Conservation (phyloP, 2,797 vertebrate species). For the Tarsius wallacei region DNA sequence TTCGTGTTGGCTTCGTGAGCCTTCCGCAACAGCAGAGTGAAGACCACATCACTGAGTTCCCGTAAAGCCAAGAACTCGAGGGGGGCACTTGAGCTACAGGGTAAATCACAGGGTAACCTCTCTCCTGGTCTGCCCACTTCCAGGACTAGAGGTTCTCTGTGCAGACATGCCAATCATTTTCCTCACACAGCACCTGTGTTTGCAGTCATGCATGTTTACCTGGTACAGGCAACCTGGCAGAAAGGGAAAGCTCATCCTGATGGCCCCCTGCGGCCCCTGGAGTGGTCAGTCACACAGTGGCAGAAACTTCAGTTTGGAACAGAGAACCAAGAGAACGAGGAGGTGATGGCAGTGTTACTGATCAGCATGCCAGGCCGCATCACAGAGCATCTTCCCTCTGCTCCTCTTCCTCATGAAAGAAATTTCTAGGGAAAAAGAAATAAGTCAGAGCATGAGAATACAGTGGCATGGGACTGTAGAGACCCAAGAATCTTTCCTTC, state of each 20-base stretch:
- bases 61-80: too few species aligned
- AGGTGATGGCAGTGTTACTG: accelerated
- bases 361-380: accelerated
- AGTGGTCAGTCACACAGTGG: neutral
- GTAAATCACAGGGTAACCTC: accelerated
- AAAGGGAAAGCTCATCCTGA: neutral
- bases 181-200: neutral
- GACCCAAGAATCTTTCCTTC: neutral
- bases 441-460: neutral
- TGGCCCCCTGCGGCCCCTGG: accelerated
- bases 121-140: neutral
- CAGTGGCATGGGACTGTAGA: accelerated
- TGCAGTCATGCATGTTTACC: neutral
- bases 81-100: too few species aligned
- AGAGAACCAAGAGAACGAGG: accelerated
- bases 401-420: neutral
- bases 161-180: neutral
- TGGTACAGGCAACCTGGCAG: neutral
- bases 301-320: neutral
- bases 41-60: neutral
- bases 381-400: neutral
- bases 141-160: neutral
- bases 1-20: neutral
- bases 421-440: neutral
- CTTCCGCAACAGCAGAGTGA: neutral